Conservation (phyloP, 2,797 vertebrate species). For the Hipposideros larvatus region DNA sequence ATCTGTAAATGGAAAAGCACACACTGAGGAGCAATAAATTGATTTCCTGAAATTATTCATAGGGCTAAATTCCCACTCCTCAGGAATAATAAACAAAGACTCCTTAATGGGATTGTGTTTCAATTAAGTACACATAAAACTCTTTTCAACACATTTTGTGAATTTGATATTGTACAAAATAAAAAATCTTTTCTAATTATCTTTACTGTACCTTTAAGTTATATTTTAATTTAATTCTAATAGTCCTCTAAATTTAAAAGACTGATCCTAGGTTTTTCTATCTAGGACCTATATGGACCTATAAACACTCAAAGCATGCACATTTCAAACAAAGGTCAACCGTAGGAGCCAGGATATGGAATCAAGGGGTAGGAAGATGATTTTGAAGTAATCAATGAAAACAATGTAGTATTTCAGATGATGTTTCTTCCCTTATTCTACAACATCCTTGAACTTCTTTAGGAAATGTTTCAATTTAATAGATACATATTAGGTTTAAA, state of each 20-base stretch:
- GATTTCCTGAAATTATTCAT: constrained; percentile 5
- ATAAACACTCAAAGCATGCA: background rate
- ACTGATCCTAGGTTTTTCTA: background rate
- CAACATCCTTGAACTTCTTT: background rate
- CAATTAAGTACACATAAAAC: background rate
- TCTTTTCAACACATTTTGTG: background rate
- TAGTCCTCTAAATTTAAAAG: background rate
- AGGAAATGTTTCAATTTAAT: background rate
- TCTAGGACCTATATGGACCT: background rate
- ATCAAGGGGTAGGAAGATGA: accelerated
- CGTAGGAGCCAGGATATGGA: background rate
- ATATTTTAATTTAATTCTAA: background rate
- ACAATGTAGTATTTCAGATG: background rate
- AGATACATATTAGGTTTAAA: background rate
- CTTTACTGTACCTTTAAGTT: background rate
- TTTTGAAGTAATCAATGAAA: background rate
- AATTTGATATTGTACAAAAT: background rate
- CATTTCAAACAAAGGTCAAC: background rate
- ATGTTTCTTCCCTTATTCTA: background rate
- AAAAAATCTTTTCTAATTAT: background rate
- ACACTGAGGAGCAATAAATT: background rate
- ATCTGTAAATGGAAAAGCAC: background rate
- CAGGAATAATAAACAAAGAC: background rate
- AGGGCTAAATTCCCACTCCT: background rate
- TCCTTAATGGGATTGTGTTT: background rate